phyloP scores from a whole-genome alignment of 2,888 invertebrate genomes.

The Hybos culiciformis region DNA sequence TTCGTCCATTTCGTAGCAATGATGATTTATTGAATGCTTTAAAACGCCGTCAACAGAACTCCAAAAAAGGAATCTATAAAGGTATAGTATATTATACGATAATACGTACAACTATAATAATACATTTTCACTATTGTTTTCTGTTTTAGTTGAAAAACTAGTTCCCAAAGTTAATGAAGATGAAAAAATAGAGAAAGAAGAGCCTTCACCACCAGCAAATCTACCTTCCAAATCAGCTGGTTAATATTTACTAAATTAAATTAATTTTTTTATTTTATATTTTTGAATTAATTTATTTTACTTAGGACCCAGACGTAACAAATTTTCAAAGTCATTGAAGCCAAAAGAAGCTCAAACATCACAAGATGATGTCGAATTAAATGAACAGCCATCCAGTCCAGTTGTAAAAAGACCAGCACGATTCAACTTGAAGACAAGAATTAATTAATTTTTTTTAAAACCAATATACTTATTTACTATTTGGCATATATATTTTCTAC shows the following conservation, averaged over 20 bases:
- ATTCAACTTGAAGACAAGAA: slow-evolving; percentile 25
- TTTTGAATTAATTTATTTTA: background rate
- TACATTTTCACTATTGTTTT: background rate
- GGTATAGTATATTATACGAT: background rate
- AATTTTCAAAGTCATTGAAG: slow-evolving; percentile 28
- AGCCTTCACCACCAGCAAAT: slow-evolving; percentile 24
- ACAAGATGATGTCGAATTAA: slow-evolving; percentile 24
- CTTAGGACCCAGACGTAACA: slow-evolving; percentile 16
- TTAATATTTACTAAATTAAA: background rate
- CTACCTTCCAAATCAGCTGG: slow-evolving; percentile 24
- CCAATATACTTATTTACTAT: no score
- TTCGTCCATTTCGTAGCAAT: slow-evolving; percentile 66
- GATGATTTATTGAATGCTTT: slow-evolving; percentile 58
- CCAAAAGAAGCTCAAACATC: slow-evolving; percentile 22
- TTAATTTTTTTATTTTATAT: background rate
- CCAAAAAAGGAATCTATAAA: slow-evolving; percentile 39
- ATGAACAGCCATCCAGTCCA: slow-evolving; percentile 17
- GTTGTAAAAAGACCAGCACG: slow-evolving; percentile 26
- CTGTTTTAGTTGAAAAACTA: slow-evolving; percentile 23
- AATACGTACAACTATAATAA: background rate
- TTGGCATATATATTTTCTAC: no score
- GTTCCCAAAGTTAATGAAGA: slow-evolving; percentile 21
- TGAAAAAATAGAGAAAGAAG: slow-evolving; percentile 22
- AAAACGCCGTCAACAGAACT: slow-evolving; percentile 58
- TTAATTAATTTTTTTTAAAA: no score